Percentiles rank a stretch among this genome's conserved stretches.
These are phyloP conservation scores for Hemistola chrysoprasaria DNA, from an alignment of 2,888 invertebrate species.

Conservation along the genomic window DNA sequence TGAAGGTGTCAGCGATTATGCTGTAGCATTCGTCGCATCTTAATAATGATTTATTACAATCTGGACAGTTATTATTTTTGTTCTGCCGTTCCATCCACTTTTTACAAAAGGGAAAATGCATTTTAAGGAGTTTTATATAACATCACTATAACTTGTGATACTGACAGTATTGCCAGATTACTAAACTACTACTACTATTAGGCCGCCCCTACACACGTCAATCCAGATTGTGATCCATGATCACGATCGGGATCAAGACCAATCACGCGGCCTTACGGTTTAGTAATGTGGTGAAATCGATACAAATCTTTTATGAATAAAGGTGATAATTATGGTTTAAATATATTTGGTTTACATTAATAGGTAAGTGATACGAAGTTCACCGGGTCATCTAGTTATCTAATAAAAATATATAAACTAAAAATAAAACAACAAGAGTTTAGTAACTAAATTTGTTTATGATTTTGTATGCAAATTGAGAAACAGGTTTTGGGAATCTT, in stretches of 20 bases:
- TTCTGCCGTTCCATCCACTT: constrained; percentile 29
- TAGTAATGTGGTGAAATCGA: background rate
- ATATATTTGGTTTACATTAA: constrained; percentile 1
- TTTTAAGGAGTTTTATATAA: constrained; percentile 25
- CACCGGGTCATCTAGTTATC: no score
- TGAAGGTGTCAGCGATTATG: constrained; percentile 27
- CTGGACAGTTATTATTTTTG: constrained; percentile 26
- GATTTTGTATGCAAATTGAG: no score
- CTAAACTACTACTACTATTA: background rate
- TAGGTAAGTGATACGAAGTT: constrained; percentile 1
- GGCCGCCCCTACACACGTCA: no score
- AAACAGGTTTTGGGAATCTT: no score
- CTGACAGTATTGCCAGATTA: constrained; percentile 1
- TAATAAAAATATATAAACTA: no score
- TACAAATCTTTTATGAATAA: constrained; percentile 1
- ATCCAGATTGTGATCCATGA: no score
- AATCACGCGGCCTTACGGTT: no score
- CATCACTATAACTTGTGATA: constrained; percentile 11
- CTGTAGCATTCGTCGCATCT: constrained; percentile 26
- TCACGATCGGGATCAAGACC: no score
- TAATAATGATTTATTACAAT: constrained; percentile 24
- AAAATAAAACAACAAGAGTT: no score
- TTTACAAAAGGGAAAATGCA: constrained; percentile 28
- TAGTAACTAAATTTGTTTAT: no score
- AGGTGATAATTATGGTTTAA: constrained; percentile 1